These are phyloP conservation scores for Heliconius hortense DNA, from an alignment of 2,888 invertebrate species.

Conservation along the genomic window DNA sequence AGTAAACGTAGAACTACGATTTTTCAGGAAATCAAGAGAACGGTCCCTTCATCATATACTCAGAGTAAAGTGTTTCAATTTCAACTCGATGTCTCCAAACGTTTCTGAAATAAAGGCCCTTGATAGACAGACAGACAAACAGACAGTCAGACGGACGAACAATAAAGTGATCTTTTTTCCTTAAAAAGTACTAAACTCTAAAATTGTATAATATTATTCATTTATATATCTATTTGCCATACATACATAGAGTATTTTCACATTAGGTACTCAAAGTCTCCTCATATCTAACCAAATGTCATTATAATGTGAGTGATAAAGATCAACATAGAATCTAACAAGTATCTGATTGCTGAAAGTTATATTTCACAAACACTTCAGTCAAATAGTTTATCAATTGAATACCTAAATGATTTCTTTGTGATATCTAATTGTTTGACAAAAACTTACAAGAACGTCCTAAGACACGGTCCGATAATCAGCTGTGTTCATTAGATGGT, in stretches of 20 bases:
- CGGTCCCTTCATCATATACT: too few species aligned
- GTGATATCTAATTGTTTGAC: slow-evolving; percentile 8
- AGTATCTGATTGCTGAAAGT: slow-evolving; percentile 7
- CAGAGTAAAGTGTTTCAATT: too few species aligned
- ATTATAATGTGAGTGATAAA: slow-evolving; percentile 19
- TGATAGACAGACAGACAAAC: too few species aligned
- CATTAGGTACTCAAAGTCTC: too few species aligned
- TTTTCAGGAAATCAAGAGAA: too few species aligned
- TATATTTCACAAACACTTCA: slow-evolving; percentile 23
- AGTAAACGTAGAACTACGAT: too few species aligned
- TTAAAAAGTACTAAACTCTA: too few species aligned
- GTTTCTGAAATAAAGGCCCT: too few species aligned
- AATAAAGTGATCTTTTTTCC: too few species aligned
- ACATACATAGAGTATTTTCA: background rate
- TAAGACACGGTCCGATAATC: slow-evolving; percentile 30
- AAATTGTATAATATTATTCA: background rate
- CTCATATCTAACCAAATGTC: slow-evolving; percentile 8
- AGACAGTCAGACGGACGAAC: too few species aligned
- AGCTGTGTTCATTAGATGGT: slow-evolving; percentile 21
- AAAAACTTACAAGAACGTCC: slow-evolving; percentile 28
- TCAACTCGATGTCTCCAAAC: too few species aligned
- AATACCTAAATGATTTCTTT: slow-evolving; percentile 24
- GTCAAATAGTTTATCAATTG: slow-evolving; percentile 9
- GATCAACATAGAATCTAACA: slow-evolving; percentile 14
- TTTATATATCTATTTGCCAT: background rate